phyloP scores from a whole-genome alignment of 2,888 invertebrate genomes.

The Pherbina coryleti region DNA sequence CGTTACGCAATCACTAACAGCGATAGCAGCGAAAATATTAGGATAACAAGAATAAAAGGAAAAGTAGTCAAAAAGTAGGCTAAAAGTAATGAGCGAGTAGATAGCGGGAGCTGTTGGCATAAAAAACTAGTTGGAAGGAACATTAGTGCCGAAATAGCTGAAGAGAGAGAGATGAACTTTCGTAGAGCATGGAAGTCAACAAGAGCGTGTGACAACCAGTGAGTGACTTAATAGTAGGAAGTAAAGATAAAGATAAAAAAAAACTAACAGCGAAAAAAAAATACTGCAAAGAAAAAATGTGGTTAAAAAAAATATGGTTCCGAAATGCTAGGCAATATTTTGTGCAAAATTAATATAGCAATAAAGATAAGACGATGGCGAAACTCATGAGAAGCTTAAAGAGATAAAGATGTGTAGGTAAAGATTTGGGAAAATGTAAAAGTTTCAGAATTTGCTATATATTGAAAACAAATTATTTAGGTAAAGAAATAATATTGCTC shows the following conservation, averaged over 20 bases:
- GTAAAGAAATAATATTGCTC: too few relatives aligned
- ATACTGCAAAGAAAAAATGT: slow-evolving; percentile 20
- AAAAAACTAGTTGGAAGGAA: background rate
- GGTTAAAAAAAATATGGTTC: background rate
- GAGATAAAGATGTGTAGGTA: too few relatives aligned
- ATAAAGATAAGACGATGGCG: too few relatives aligned
- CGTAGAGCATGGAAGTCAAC: background rate
- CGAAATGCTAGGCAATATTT: too few relatives aligned
- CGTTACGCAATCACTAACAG: slow-evolving; percentile 35
- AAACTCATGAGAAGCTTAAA: too few relatives aligned
- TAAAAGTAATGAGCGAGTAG: background rate
- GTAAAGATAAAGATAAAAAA: slow-evolving; percentile 1
- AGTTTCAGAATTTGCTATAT: too few relatives aligned
- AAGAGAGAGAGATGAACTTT: background rate
- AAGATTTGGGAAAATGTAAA: too few relatives aligned
- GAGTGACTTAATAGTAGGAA: background rate
- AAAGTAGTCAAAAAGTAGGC: background rate
- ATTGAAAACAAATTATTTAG: too few relatives aligned
- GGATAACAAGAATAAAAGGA: background rate
- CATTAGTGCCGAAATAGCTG: background rate
- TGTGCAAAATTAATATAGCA: too few relatives aligned
- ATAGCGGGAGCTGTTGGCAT: background rate
- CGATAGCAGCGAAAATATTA: slow-evolving; percentile 19
- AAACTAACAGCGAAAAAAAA: slow-evolving; percentile 10
- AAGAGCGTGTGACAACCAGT: background rate